Conservation (phyloP, 30 jellyfish, hydroid and myxozoan genomes). For the Catostylus mosaicus region DNA sequence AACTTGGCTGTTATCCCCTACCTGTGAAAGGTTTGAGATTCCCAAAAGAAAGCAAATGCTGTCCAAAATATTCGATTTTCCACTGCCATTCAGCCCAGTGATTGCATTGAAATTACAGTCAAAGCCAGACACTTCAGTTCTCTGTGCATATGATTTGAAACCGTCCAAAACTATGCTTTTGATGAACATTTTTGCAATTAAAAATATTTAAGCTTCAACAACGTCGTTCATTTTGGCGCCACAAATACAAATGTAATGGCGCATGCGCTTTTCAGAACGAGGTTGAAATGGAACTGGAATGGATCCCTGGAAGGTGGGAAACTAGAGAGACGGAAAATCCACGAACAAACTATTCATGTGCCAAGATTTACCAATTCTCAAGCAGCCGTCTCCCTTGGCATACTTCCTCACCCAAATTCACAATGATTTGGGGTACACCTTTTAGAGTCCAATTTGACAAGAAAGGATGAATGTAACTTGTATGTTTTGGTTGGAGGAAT, state of each 20-base stretch:
- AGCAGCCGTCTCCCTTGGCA: no score
- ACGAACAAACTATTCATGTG: no score
- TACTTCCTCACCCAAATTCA: no score
- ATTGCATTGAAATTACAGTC: constrained; percentile 93
- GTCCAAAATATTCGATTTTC: constrained; percentile 95
- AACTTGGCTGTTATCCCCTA: constrained; percentile 25
- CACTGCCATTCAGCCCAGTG: constrained; percentile 98
- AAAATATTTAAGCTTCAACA: background rate
- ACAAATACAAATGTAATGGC: constrained; percentile 14
- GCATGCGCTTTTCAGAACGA: constrained; percentile 33
- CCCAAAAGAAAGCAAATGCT: constrained; percentile 96
- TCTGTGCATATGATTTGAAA: constrained; percentile 89
- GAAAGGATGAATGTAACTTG: no score
- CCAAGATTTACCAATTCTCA: no score
- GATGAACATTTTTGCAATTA: constrained; percentile 57
- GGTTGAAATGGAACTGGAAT: background rate
- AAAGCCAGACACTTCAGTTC: constrained; percentile 94
- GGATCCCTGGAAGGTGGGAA: background rate
- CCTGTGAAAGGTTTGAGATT: constrained; percentile 86
- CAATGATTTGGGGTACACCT: no score
- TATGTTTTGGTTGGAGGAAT: no score
- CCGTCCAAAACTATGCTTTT: constrained; percentile 91
- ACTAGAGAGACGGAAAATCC: background rate
- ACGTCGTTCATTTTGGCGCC: constrained; percentile 53
- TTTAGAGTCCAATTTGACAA: no score